Percentiles rank a stretch among this genome's conserved stretches.
These are phyloP conservation scores for Scolopax bukidnonensis DNA, from an alignment of 2,797 vertebrate genomes.

Conservation along the genomic window DNA sequence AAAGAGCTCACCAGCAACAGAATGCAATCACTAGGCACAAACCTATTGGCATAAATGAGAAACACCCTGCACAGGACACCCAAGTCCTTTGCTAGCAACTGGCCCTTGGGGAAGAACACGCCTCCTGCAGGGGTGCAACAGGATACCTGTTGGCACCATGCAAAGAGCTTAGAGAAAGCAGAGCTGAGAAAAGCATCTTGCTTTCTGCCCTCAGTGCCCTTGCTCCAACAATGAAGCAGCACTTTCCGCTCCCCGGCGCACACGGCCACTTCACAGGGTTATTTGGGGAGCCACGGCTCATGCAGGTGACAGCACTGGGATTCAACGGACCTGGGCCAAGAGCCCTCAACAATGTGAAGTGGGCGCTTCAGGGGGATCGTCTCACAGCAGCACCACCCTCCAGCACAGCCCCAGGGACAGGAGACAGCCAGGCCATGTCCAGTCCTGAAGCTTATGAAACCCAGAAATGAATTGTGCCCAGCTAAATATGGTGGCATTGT, in stretches of 20 bases:
- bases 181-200: background rate
- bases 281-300: background rate
- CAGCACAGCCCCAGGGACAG: background rate
- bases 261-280: fast-evolving
- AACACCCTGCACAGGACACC: background rate
- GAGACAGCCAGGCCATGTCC: fast-evolving
- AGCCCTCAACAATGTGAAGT: fast-evolving
- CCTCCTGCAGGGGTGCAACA: background rate
- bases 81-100: background rate
- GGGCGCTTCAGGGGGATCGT: fast-evolving
- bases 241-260: fast-evolving
- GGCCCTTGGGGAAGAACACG: background rate
- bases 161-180: background rate
- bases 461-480: background rate
- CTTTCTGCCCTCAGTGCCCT: background rate
- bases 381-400: background rate
- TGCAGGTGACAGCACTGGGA: background rate
- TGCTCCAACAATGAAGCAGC: background rate
- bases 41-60: background rate
- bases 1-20: background rate
- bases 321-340: background rate
- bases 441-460: background rate
- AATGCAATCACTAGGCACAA: background rate
- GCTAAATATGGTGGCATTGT: background rate
- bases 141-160: fast-evolving